Conservation (phyloP, 2,797 vertebrate species). For the Melanotaenia nigrans region DNA sequence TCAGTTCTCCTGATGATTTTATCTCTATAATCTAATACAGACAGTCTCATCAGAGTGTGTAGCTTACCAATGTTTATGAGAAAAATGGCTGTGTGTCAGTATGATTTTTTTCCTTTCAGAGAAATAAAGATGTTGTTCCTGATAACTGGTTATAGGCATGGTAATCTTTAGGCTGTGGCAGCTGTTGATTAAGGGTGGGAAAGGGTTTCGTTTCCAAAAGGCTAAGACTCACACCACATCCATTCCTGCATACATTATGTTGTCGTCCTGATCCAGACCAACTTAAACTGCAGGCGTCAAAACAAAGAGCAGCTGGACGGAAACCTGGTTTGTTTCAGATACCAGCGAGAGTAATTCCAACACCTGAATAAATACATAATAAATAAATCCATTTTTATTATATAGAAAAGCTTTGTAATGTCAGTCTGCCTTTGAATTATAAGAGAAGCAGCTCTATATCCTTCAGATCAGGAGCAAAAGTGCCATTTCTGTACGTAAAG, state of each 20-base stretch:
- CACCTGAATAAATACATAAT: not conserved
- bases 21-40: slow-evolving; percentile 26
- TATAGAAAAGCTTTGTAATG: not conserved
- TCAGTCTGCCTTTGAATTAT: not conserved
- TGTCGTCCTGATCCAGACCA: not conserved
- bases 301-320: not conserved
- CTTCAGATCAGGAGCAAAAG: not conserved
- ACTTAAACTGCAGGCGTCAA: slow-evolving; percentile 7
- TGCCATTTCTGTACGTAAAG: not conserved
- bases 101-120: not conserved
- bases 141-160: not conserved
- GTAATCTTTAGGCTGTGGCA: not conserved
- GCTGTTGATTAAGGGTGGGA: not conserved
- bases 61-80: not conserved
- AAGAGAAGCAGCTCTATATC: not conserved
- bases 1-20: slow-evolving; percentile 46
- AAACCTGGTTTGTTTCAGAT: not conserved
- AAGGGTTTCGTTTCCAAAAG: not conserved
- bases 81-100: not conserved
- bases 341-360: not conserved
- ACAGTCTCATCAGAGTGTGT: slow-evolving; percentile 8
- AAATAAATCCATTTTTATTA: not conserved
- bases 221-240: not conserved
- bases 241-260: not conserved
- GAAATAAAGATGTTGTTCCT: not conserved